Base-by-base conservation (phyloP, 1,140 invertebrate species). In the Zaprionus gabonicus region DNA sequence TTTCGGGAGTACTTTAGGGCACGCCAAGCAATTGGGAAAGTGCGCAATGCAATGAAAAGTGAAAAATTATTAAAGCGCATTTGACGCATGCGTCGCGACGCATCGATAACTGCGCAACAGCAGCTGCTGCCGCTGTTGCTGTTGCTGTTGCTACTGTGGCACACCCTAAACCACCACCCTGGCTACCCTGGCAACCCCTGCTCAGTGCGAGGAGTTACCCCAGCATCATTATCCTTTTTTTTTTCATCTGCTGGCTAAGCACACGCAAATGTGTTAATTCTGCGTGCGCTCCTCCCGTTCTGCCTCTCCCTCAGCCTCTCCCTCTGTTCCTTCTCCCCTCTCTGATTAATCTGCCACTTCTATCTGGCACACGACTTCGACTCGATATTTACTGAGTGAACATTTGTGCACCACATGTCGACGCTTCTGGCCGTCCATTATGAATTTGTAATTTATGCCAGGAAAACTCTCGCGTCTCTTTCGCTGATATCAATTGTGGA, bases 201-300 rank as follows among this genome's bases (percentile, higher is more conserved):
- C 23, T 60, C 34, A 13, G 55, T 34, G 57, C 59, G 27, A 53
- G 44, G 12, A 41, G 23, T 44, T 60, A 78, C 57, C 71, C 78
- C 78, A 81, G 78, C 84, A 78, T 87, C 74, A 87, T 87, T 78
- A 90, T 88, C 74, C 81, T 69, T 80, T 78, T 65, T 55, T 53
- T 55, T 53, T 20, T 56, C 57, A 25, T 56, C 25, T 56, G 6
- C 27, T 44, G 36, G 15, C 31, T 41, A 36, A 65, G 38, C 64
- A 70, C 28, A 78, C 84, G 80, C 80, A 87, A 86, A 86, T 82
- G 83, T 86, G 83, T 86, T 87, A 86, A 87, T 88, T 81, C 74
- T 71, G 70, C 59, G 49, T 77, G 60, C 49, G 67, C 46, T 66
- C 34, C 44, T 51, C 23, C 23, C 63, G 31, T 20, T 17, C 27